Evolutionary conservation across 2,888 invertebrate species (phyloP), one percentile per base, ranked within the genome.

Genomic region (Hirtodrosophila alboralis): DNA sequence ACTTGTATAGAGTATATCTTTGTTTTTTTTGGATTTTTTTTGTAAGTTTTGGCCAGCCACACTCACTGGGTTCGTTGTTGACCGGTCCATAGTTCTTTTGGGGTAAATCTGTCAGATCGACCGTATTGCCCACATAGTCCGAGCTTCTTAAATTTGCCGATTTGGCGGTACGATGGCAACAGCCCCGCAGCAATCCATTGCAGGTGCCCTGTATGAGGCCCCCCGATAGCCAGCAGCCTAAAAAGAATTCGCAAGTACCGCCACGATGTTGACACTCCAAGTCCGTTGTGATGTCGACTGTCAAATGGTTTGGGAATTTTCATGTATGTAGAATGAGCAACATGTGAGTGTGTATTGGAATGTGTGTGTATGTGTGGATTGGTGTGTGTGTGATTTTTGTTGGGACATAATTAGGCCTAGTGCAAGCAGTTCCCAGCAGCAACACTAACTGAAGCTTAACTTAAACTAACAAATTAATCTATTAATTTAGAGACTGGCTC

Each of bases 201-300:
- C 97, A 97, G 70, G 95, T 93, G 73, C 96, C 96, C 87, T 96
- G 96, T 87, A 97, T 92, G 57, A 96, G 92, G 60, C 97, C 97
- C 77, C 96, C 96, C 61, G 95, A 93, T 93, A 97, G 94, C 97
- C 97, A 97, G 91, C 97, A 97, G 91, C 95, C 94, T 87, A 97
- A 93, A 92, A 97, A 96, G 92, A 97, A 96, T 91, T 97, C 96
- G 91, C 97, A 97, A 70, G 94, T 95, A 52, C 95, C 94, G 60
- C 95, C 96, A 38, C 91, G 90, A 72, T 91, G 89, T 74, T 91
- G 91, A 75, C 91, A 91, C 78, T 90, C 90, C 77, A 89, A 72
- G 75, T 91, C 90, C 76, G 87, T 88, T 68, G 87, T 87, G 78
- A 88, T 85, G 87, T 90, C 90, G 77, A 87, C 90, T 90, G 86